phyloP scores from a whole-genome alignment of 2,888 invertebrate genomes.

The Podabrus alpinus region DNA sequence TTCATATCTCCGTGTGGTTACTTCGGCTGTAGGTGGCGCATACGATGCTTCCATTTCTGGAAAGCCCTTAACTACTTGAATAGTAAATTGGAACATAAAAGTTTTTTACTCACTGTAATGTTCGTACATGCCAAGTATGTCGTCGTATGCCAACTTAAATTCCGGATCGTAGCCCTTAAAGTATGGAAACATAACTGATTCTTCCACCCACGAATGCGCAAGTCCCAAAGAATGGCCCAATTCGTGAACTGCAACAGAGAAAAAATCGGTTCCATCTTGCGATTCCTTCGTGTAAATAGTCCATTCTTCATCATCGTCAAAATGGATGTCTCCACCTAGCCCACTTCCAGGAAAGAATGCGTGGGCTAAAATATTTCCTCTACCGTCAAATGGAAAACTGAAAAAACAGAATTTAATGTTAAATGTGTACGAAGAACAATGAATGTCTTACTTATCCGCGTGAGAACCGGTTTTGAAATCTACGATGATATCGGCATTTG shows the following conservation, averaged over 20 bases:
- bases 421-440: constrained; percentile 10
- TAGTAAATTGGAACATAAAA: not conserved
- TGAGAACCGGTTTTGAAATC: constrained; percentile 72
- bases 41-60: constrained; percentile 35
- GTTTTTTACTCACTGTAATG: constrained; percentile 70
- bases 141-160: constrained; percentile 69
- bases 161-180: constrained; percentile 61
- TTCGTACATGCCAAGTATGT: constrained; percentile 73
- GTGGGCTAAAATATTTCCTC: constrained; percentile 73
- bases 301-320: constrained; percentile 81
- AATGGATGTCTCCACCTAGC: constrained; percentile 74
- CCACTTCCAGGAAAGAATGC: constrained; percentile 71
- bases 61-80: constrained; percentile 40
- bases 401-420: not conserved
- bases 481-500: constrained; percentile 74
- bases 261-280: constrained; percentile 63
- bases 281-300: constrained; percentile 55
- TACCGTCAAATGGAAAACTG: constrained; percentile 80
- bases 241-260: constrained; percentile 76
- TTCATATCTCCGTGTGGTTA: not conserved
- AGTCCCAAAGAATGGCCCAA: constrained; percentile 78
- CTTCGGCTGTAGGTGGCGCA: not conserved
- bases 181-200: constrained; percentile 79
- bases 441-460: constrained; percentile 66
- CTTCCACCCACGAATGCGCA: constrained; percentile 67